A percentile compares a stretch with the other conserved stretches of the same genome.
Conservation (phyloP, 2,797 vertebrate species). For the Hirundo rustica region DNA sequence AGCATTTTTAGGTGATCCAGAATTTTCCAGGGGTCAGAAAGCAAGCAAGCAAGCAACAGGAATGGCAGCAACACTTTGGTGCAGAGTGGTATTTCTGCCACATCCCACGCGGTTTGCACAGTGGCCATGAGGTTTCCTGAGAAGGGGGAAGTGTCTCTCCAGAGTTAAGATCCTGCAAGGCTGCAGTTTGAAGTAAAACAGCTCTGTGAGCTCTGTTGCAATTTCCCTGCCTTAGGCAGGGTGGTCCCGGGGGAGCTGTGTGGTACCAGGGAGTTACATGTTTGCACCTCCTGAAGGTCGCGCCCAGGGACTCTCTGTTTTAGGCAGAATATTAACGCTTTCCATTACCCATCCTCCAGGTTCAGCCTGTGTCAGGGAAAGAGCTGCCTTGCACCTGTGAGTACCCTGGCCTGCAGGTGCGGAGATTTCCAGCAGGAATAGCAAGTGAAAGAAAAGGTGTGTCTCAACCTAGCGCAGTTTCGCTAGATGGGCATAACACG, state of each 20-base stretch:
- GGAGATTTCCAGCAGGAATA: background rate
- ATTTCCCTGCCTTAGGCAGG: background rate
- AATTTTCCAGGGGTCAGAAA: background rate
- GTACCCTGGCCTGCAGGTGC: background rate
- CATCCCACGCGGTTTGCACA: rapidly evolving
- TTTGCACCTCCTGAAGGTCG: conserved; percentile 16
- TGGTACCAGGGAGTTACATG: background rate
- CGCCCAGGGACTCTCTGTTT: background rate
- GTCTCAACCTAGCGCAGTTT: background rate
- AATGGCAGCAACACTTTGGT: rapidly evolving
- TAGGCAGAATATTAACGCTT: background rate
- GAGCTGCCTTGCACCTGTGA: background rate
- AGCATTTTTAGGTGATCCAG: background rate
- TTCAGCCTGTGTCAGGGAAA: background rate
- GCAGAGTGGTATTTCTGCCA: background rate
- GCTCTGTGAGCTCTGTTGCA: background rate
- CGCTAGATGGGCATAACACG: background rate
- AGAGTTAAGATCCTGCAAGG: background rate
- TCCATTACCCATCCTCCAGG: background rate
- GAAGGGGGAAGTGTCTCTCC: rapidly evolving
- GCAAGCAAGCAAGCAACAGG: background rate
- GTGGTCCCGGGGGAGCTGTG: background rate
- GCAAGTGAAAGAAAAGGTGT: background rate
- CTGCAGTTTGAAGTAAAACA: background rate
- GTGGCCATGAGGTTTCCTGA: background rate